Conservation (phyloP, 1,140 invertebrate species). For the Homalodisca vitripennis region DNA sequence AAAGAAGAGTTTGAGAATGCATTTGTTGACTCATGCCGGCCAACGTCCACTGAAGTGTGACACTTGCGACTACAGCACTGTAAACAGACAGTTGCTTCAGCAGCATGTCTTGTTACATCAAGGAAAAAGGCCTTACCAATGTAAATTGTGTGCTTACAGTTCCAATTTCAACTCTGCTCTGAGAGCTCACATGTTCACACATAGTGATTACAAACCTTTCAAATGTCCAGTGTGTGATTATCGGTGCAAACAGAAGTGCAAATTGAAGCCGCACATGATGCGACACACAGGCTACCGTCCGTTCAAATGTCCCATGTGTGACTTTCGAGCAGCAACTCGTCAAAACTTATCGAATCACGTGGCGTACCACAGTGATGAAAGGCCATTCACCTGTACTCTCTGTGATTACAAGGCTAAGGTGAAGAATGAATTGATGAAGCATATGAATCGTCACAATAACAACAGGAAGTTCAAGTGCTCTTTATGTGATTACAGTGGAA, state of each 20-base stretch:
- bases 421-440: constrained; percentile 15
- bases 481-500: constrained; percentile 15
- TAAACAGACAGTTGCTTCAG: background rate
- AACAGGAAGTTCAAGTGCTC: constrained; percentile 7
- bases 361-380: constrained; percentile 13
- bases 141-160: background rate
- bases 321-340: constrained; percentile 1
- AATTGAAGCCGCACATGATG: constrained; percentile 18
- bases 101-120: constrained; percentile 1
- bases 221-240: constrained; percentile 15
- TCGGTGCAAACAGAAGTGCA: constrained; percentile 18
- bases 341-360: constrained; percentile 13
- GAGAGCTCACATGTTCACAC: constrained; percentile 31
- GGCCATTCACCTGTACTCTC: background rate
- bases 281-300: background rate
- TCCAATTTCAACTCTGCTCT: constrained; percentile 16
- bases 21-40: constrained; percentile 6
- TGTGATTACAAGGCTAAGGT: background rate
- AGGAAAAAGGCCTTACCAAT: constrained; percentile 11
- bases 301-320: background rate
- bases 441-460: constrained; percentile 18
- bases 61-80: constrained; percentile 9
- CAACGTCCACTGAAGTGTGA: constrained; percentile 3
- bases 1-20: constrained; percentile 6
- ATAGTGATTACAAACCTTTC: constrained; percentile 32